phyloP scores from a whole-genome alignment of 37 sponge, comb jelly and placozoan species.

The Amphimedon queenslandica region DNA sequence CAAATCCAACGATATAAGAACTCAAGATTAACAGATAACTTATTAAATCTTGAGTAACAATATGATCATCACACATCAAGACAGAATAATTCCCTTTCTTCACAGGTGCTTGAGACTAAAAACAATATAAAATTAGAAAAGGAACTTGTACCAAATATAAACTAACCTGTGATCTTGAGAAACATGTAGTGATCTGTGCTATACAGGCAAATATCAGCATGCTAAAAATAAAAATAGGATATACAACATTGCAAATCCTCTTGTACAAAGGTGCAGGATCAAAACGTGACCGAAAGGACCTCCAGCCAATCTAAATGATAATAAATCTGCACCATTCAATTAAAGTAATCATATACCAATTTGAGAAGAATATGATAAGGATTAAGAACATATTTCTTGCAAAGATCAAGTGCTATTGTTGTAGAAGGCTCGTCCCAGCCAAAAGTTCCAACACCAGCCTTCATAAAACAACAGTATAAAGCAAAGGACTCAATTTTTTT shows the following conservation, averaged over 20 bases:
- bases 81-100: not conserved
- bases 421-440: conserved; percentile 25
- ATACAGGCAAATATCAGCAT: conserved; percentile 23
- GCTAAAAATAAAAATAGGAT: conserved; percentile 51
- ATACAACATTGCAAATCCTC: conserved; percentile 33
- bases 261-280: conserved; percentile 11
- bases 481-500: no score
- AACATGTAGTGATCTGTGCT: conserved; percentile 60
- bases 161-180: conserved; percentile 58
- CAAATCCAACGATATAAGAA: conserved; percentile 28
- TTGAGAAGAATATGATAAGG: conserved; percentile 62
- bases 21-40: conserved; percentile 26
- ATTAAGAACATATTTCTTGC: conserved; percentile 62
- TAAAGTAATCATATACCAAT: conserved; percentile 24
- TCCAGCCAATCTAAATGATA: conserved; percentile 55
- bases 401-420: conserved; percentile 48
- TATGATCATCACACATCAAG: conserved; percentile 1
- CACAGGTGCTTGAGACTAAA: not conserved
- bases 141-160: not conserved
- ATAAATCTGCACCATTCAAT: not conserved
- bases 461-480: no score
- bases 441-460: not conserved
- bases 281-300: conserved; percentile 5
- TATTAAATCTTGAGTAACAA: conserved; percentile 11
- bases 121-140: not conserved